A percentile compares a stretch with the other conserved stretches of the same genome.
phyloP scores from a whole-genome alignment of 2,113 vertebrate genomes.

The Trematomus loennbergii region DNA sequence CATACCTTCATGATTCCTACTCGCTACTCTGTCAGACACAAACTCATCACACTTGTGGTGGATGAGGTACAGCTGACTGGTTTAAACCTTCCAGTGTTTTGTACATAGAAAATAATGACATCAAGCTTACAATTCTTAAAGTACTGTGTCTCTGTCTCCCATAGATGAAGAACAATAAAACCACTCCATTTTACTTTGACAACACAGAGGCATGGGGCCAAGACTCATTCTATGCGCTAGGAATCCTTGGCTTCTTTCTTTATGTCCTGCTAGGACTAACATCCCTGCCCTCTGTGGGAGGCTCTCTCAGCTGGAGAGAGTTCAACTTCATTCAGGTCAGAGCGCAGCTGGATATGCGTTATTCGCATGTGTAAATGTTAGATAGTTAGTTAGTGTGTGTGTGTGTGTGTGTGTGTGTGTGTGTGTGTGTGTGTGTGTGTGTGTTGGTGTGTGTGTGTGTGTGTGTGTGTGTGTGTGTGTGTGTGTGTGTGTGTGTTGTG shows the following conservation, averaged over 20 bases:
- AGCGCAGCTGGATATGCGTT: conserved; percentile 27
- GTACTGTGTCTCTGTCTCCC: conserved; percentile 27
- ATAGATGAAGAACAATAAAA: conserved; percentile 85
- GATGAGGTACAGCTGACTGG: conserved; percentile 56
- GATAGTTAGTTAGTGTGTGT: background rate
- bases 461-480: background rate
- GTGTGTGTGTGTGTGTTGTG: background rate
- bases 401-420: too few species aligned
- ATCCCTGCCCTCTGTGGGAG: conserved; percentile 94
- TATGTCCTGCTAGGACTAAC: conserved; percentile 92
- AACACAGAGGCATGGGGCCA: conserved; percentile 81
- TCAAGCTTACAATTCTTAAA: background rate
- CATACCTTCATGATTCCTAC: conserved; percentile 88
- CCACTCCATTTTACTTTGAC: conserved; percentile 77
- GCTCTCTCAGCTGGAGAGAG: conserved; percentile 93
- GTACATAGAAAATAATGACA: background rate
- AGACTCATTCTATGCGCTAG: conserved; percentile 87
- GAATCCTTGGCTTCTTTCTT: conserved; percentile 92
- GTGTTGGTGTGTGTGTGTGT: background rate
- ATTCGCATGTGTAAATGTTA: background rate
- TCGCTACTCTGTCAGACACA: conserved; percentile 60
- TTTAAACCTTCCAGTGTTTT: background rate
- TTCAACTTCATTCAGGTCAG: conserved; percentile 81
- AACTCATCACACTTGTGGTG: conserved; percentile 62
- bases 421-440: too few species aligned